Conservation (phyloP, 2,797 vertebrate species). For the Glyptemys insculpta region DNA sequence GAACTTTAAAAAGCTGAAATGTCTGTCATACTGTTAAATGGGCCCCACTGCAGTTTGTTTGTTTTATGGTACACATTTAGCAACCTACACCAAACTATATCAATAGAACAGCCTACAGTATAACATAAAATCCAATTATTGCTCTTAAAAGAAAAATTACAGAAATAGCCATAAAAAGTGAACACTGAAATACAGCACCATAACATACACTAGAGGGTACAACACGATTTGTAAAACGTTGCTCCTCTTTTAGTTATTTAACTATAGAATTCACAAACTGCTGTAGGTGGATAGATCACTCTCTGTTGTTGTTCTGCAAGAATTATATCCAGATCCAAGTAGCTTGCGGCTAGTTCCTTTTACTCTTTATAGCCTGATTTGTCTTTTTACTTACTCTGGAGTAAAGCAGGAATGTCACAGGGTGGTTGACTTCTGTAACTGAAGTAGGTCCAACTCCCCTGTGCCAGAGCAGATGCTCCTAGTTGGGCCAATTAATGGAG, state of each 20-base stretch:
- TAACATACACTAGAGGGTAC: neutral
- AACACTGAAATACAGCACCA: neutral
- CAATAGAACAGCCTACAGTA: neutral
- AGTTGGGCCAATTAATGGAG: no score
- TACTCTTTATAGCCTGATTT: accelerated
- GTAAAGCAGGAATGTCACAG: neutral
- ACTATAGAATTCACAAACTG: neutral
- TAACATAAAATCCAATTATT: neutral
- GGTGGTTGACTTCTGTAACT: no score
- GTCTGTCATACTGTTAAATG: neutral
- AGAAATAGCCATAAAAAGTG: neutral
- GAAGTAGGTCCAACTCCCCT: no score
- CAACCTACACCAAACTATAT: neutral
- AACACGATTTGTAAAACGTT: neutral
- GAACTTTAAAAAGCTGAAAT: neutral
- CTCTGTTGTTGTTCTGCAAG: neutral
- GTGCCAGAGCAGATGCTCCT: no score
- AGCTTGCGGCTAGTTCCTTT: neutral
- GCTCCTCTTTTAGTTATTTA: neutral
- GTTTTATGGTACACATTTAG: neutral
- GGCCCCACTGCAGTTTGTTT: neutral
- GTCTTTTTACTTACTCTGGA: neutral
- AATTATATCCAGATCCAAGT: neutral
- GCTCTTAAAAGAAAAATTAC: neutral
- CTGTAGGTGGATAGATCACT: neutral